Evolutionary conservation across 2,113 vertebrate species (phyloP), one percentile per base, ranked within the genome.

Genomic region (Chaenocephalus aceratus): DNA sequence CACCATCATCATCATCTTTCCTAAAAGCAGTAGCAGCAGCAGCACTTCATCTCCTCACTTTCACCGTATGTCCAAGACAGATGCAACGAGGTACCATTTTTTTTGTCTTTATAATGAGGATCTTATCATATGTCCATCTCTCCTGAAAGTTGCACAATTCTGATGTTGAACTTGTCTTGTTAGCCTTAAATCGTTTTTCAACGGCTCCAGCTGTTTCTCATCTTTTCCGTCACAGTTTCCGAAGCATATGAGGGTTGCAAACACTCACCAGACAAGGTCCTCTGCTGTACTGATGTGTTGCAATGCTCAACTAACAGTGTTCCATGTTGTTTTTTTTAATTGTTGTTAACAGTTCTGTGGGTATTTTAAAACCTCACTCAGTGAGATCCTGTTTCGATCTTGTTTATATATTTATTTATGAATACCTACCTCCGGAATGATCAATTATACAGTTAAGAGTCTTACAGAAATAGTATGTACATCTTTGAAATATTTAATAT

Each of bases 401-500:
- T 94, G 36, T 41, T 82, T 93, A 93, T 90, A 91, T 94, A 89
- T 90, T 41, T 51, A 59, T 78, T 75, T 53, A 53, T 61, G 45
- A 70, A 72, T 45, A 62, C 68, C 65, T 64, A 74, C 59, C 44
- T 73, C 57, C 52, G 71, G 71, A 79, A 64, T 84, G 44, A 77
- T 67, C 60, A 81, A 3, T 84, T 94, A 95, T 88, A 91, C 89
- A 93, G 91, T 89, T 94, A 83, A 88, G 65, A 92, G 91, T 95
- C 92, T 91, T 89, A 93, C 94, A 94, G 89, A 91, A 95, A 93
- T 86, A 95, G 86, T 96, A 97, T 96, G 94, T 97, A 96, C 96
- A 97, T 84, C 93, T 94, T 91, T 93, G 91, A 93, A 91, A 88
- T 77, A 93, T 89, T 91, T 95, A 95, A 94, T 89, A 84, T 85